Base-by-base conservation (phyloP, 2,888 invertebrate species). In the Eilema sororculum region DNA sequence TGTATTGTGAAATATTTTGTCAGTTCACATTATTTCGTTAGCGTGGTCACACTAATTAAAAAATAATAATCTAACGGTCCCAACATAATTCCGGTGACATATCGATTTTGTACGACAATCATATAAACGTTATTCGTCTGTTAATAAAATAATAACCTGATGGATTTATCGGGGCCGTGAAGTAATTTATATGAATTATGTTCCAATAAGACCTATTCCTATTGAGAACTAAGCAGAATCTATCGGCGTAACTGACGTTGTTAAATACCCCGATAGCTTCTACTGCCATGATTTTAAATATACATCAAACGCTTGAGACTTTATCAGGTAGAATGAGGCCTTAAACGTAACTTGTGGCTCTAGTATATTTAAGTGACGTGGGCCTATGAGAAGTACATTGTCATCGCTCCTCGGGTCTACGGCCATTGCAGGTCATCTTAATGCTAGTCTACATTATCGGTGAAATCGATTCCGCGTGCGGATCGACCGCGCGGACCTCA, bases 51-150 rank as follows among this genome's bases (percentile, higher is more conserved):
- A 57, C 25, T 25, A 25, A 25, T 58, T 58, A 28, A 5, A 58
- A 16, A 58, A 24, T 16, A 25, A 3, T 28, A 58, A 58, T 58
- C 58, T 58, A 24, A 58, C 58, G 25, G 28, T 58, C 24, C 13
- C 25, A 25, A 25, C 58, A 28, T 28, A 25, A 58, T 58, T 58
- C 16, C 58, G 58, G 25, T 58, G 58, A 58, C 58, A 16, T 25
- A 81, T 80, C 76, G 82, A 78, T 82, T 82, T 83, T 84, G 80
- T 83, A 84, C 84, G 79, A 81, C 79, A 80, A 80, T 79, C 80
- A 81, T 78, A 69, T 65, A 75, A 73, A 70, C 68, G 61, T 78
- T 77, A 71, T 72, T 80, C 77, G 71, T 60, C 73, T 82, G 78
- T 82, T 76, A 67, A 72, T 68, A 78, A 73, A 67, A 72, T 71